phyloP scores from a whole-genome alignment of 2,113 vertebrate species.

The Chamaetylas fuelleborni region DNA sequence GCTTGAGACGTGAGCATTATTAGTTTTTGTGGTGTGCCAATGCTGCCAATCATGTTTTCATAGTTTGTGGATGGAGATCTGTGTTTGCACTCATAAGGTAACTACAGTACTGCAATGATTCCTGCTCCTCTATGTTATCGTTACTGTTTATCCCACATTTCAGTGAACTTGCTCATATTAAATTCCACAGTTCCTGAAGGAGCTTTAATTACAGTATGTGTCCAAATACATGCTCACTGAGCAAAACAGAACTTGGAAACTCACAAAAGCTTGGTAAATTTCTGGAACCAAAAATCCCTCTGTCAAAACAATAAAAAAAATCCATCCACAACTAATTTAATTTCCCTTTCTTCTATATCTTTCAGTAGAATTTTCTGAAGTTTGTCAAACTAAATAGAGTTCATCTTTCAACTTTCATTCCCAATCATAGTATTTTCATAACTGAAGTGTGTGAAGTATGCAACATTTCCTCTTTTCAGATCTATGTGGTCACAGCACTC shows the following conservation, averaged over 20 bases:
- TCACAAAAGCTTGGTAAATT: neutral
- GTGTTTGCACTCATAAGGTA: neutral
- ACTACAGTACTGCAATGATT: neutral
- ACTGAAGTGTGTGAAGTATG: neutral
- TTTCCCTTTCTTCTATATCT: neutral
- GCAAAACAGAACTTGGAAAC: neutral
- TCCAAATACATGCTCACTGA: neutral
- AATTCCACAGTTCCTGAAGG: neutral
- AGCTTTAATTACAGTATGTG: neutral
- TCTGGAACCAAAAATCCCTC: neutral
- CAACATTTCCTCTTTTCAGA: neutral
- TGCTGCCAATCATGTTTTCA: neutral
- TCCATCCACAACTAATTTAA: neutral
- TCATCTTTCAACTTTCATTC: neutral
- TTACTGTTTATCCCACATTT: neutral
- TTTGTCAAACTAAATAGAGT: neutral
- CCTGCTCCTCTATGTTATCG: neutral
- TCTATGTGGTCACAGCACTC: neutral
- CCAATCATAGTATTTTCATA: neutral
- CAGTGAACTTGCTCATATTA: neutral
- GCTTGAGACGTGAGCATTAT: accelerated
- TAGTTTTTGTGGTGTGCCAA: neutral
- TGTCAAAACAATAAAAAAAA: neutral
- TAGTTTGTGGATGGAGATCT: neutral
- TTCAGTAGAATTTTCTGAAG: neutral